A percentile compares a stretch with the other conserved stretches of the same genome.
phyloP scores from a whole-genome alignment of 2,888 invertebrate species.

The Blomia tropicalis region DNA sequence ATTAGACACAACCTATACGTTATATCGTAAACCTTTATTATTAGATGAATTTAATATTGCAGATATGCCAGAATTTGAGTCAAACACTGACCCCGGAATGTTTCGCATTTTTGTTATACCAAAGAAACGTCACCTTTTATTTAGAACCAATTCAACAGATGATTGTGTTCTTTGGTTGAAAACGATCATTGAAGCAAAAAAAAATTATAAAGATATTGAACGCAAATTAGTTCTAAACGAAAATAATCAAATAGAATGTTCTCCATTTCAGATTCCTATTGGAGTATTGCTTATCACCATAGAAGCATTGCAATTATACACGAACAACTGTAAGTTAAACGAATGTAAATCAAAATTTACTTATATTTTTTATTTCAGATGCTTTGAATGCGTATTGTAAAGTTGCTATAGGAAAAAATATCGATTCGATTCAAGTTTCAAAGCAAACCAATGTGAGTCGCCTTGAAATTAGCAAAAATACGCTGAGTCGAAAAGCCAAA shows the following conservation, averaged over 20 bases:
- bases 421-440: background rate
- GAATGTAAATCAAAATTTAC: no score
- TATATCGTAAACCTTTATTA: conserved; percentile 47
- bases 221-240: background rate
- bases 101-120: conserved; percentile 20
- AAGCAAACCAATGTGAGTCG: background rate
- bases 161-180: conserved; percentile 24
- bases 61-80: conserved; percentile 18
- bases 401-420: conserved; percentile 11
- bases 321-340: conserved; percentile 22
- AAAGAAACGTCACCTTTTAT: conserved; percentile 10
- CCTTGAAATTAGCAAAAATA: background rate
- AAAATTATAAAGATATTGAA: conserved; percentile 13
- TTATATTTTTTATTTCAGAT: background rate
- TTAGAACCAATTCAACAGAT: conserved; percentile 16
- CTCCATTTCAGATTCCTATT: background rate
- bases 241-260: background rate
- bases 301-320: conserved; percentile 20
- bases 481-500: background rate
- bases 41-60: conserved; percentile 25
- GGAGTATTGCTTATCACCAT: conserved; percentile 21
- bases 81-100: conserved; percentile 14
- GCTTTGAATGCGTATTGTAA: conserved; percentile 17
- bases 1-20: conserved; percentile 46
- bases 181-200: conserved; percentile 5